These are phyloP conservation scores for Ichneumoninae sp. DNA, from an alignment of 2,888 invertebrate species.

Conservation along the genomic window DNA sequence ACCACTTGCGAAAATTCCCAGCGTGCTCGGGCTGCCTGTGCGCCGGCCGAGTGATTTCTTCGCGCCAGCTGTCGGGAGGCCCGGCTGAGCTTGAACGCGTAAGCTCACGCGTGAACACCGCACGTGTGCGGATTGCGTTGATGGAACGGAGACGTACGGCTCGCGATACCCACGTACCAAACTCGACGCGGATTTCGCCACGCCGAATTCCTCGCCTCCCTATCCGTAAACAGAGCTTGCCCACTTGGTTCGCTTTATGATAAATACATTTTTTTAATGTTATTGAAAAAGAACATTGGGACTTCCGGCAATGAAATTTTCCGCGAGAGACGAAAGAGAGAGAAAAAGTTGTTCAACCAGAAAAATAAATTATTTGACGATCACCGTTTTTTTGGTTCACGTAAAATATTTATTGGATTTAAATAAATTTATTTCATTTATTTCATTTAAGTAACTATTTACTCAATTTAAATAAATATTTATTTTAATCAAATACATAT, in stretches of 20 bases:
- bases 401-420: no score
- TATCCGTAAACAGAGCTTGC: background rate
- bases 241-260: background rate
- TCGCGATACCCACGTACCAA: constrained; percentile 37
- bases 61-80: constrained; percentile 42
- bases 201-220: background rate
- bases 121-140: constrained; percentile 25
- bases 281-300: background rate
- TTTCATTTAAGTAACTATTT: no score
- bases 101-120: constrained; percentile 25
- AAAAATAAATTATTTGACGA: no score
- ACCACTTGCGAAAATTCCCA: constrained; percentile 60
- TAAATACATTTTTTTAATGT: no score
- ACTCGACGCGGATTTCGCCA: constrained; percentile 5
- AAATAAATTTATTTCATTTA: no score
- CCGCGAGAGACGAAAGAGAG: background rate
- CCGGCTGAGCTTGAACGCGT: constrained; percentile 30
- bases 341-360: no score
- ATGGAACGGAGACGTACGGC: constrained; percentile 28
- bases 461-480: no score
- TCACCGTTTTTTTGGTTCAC: no score
- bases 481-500: no score
- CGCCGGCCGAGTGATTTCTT: constrained; percentile 54
- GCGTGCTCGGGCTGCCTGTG: constrained; percentile 38
- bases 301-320: background rate